Evolutionary conservation across 2,888 invertebrate species (phyloP).

Genomic region (Nephrotoma flavescens): DNA sequence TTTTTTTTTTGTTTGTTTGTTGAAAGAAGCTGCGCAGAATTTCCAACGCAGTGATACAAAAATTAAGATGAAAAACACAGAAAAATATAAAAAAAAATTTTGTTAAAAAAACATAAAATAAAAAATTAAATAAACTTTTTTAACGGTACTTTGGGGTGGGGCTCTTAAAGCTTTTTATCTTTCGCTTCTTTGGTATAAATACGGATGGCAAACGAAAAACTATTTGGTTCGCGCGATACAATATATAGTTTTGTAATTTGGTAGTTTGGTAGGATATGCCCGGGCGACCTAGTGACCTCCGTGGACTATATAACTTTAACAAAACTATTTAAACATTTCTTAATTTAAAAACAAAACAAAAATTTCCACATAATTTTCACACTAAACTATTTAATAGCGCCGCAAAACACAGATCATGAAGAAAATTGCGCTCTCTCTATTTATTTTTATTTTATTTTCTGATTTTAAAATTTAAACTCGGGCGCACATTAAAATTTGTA

Average conservation of each 20-base stretch:
- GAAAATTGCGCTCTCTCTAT: neutral
- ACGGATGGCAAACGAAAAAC: neutral
- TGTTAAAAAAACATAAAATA: neutral
- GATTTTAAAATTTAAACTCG: neutral
- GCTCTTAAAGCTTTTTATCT: conserved; percentile 2
- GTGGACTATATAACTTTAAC: conserved; percentile 5
- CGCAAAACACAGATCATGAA: neutral
- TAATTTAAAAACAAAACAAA: neutral
- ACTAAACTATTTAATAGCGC: neutral
- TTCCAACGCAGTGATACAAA: neutral
- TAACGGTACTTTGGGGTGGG: conserved; percentile 11
- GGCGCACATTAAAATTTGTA: neutral
- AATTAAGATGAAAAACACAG: neutral
- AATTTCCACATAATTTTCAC: neutral
- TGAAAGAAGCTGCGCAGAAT: neutral
- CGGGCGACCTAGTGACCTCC: conserved; percentile 33
- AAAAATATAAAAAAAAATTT: neutral
- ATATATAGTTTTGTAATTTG: neutral
- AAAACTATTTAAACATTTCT: neutral
- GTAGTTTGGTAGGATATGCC: conserved; percentile 16
- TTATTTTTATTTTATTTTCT: neutral
- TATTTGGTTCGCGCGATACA: neutral
- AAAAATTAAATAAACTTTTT: neutral
- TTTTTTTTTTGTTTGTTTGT: neutral
- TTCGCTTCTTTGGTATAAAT: neutral